phyloP scores from a whole-genome alignment of 2,888 invertebrate species.

The Matsumyia berberina region DNA sequence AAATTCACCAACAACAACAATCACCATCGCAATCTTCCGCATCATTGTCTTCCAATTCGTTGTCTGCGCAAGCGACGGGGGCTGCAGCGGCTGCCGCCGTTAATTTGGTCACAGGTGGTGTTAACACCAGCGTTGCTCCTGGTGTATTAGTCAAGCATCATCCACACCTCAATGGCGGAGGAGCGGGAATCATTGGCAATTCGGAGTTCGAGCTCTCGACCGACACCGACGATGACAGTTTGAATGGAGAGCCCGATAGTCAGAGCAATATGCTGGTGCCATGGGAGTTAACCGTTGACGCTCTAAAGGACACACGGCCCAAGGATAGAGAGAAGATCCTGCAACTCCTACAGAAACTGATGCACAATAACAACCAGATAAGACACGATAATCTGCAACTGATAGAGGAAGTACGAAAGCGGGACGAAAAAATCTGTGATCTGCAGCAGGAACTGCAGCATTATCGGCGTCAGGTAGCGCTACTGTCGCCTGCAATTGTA shows the following conservation, averaged over 20 bases:
- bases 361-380: conserved; percentile 83
- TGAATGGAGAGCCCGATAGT: conserved; percentile 84
- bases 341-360: conserved; percentile 81
- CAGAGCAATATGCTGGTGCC: conserved; percentile 82
- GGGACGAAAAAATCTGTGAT: conserved; percentile 82
- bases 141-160: conserved; percentile 73
- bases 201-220: conserved; percentile 89
- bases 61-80: conserved; percentile 61
- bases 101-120: conserved; percentile 58
- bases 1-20: conserved; percentile 77
- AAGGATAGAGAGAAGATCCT: conserved; percentile 83
- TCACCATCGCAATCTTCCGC: conserved; percentile 82
- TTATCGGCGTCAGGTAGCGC: conserved; percentile 80
- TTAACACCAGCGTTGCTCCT: conserved; percentile 68
- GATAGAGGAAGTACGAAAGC: conserved; percentile 81
- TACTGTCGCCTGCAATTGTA: conserved; percentile 66
- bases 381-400: conserved; percentile 82
- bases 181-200: conserved; percentile 79
- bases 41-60: conserved; percentile 77
- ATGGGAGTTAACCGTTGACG: conserved; percentile 83
- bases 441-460: conserved; percentile 82
- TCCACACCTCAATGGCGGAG: conserved; percentile 76
- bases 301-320: conserved; percentile 82
- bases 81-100: conserved; percentile 73
- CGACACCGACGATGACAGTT: conserved; percentile 89